These are phyloP conservation scores for Chelonoidis abingdonii DNA, from an alignment of 2,113 vertebrate species.

Conservation along the genomic window DNA sequence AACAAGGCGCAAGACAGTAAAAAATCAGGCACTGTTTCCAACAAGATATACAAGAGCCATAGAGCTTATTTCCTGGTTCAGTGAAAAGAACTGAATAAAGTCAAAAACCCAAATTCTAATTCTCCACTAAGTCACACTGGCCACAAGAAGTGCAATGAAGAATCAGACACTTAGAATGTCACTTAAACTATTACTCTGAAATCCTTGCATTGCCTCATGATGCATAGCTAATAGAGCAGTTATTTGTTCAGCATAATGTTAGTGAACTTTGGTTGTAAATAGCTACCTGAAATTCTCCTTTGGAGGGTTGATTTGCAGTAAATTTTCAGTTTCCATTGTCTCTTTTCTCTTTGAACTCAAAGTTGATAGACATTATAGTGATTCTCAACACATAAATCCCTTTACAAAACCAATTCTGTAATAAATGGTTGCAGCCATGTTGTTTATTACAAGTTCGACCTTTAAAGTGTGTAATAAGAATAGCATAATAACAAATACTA, in stretches of 20 bases:
- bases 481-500: background rate
- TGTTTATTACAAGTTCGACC: background rate
- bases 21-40: background rate
- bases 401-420: background rate
- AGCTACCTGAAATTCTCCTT: background rate
- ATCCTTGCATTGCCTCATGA: background rate
- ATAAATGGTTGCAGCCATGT: background rate
- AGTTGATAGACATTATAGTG: background rate
- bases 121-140: background rate
- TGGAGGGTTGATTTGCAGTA: background rate
- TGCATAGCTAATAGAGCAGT: background rate
- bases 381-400: background rate
- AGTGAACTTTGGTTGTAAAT: background rate
- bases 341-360: background rate
- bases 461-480: background rate
- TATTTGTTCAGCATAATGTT: background rate
- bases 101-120: background rate
- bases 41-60: accelerated
- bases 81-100: background rate
- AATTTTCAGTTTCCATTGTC: background rate
- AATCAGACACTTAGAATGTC: background rate
- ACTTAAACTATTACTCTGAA: background rate
- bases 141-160: background rate
- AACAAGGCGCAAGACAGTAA: background rate
- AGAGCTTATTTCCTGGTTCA: background rate